phyloP scores from a whole-genome alignment of 1,140 invertebrate species.

The Aplysia californica region DNA sequence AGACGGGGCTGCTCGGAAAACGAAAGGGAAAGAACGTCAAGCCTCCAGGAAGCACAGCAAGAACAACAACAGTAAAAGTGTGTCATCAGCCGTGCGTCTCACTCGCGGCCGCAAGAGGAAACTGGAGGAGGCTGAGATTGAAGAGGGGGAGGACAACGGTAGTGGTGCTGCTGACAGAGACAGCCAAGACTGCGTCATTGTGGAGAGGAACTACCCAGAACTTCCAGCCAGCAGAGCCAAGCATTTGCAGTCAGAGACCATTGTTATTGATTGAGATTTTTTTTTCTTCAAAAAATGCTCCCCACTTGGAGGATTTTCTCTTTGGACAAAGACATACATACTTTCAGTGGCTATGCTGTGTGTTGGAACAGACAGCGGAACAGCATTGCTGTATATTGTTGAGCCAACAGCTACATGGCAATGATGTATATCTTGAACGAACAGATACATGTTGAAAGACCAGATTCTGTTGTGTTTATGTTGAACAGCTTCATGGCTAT shows the following conservation, averaged over 20 bases:
- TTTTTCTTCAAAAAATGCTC: no score
- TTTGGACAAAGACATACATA: no score
- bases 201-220: constrained; percentile 23
- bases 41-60: not conserved
- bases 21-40: not conserved
- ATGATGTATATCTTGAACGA: no score
- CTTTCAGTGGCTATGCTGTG: no score
- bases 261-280: constrained; percentile 19
- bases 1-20: not conserved
- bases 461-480: no score
- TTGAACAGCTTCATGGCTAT: no score
- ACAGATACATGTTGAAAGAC: no score
- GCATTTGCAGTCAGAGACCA: constrained; percentile 18
- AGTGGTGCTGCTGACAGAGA: no score
- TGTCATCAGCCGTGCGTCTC: not conserved
- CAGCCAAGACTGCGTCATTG: constrained; percentile 25
- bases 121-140: constrained; percentile 31
- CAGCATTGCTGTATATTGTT: no score
- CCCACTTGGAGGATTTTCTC: no score
- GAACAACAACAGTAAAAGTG: not conserved
- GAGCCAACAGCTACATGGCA: no score
- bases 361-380: no score
- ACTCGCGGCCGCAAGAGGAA: constrained; percentile 44
- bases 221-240: not conserved
- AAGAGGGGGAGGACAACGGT: constrained; percentile 30